Conservation (phyloP, 2,888 invertebrate genomes). For the Rhagonycha lutea region DNA sequence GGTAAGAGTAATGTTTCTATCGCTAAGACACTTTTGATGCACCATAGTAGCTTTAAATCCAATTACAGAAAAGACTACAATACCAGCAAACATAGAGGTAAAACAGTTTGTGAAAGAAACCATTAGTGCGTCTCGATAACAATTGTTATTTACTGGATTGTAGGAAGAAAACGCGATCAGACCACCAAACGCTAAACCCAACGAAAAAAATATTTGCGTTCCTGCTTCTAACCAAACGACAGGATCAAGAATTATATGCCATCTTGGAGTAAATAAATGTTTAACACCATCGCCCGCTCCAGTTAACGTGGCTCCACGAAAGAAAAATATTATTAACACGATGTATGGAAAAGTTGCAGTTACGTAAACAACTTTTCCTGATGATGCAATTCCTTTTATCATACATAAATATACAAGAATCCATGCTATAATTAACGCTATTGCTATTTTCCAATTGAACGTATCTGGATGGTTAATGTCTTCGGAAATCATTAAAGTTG, state of each 20-base stretch:
- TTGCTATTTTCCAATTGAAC: conserved; percentile 91
- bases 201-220: conserved; percentile 96
- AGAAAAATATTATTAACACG: conserved; percentile 94
- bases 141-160: conserved; percentile 96
- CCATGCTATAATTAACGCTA: conserved; percentile 89
- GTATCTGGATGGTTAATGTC: conserved; percentile 83
- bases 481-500: conserved; percentile 86
- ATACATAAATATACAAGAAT: conserved; percentile 93
- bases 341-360: conserved; percentile 97
- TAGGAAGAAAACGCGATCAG: conserved; percentile 96
- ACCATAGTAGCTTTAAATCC: conserved; percentile 89
- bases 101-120: conserved; percentile 92
- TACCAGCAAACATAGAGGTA: conserved; percentile 95
- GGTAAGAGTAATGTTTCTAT: conserved; percentile 64
- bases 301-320: conserved; percentile 87
- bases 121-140: conserved; percentile 89
- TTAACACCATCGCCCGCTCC: conserved; percentile 81
- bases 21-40: conserved; percentile 74
- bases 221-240: conserved; percentile 98
- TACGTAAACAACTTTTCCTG: conserved; percentile 94
- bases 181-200: conserved; percentile 94
- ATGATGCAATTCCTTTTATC: conserved; percentile 96
- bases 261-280: conserved; percentile 90
- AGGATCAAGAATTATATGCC: conserved; percentile 89
- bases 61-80: conserved; percentile 94